Base-by-base conservation (phyloP, 1,140 invertebrate species). In the Macrobrachium nipponense region DNA sequence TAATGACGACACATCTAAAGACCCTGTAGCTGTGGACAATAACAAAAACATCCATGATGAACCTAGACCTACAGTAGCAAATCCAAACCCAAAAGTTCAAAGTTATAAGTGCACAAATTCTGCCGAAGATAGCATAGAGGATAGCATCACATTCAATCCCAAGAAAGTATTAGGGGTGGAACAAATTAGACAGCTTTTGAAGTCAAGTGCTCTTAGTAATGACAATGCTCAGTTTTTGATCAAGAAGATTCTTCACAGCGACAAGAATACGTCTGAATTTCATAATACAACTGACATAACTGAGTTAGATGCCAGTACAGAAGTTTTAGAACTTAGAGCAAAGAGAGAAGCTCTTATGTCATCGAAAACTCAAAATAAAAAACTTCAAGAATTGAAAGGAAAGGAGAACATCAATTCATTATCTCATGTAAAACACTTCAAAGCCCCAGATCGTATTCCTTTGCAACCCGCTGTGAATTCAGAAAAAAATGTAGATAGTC, bases 271-370 rank as follows among this genome's bases (percentile, higher is more conserved):
- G 17, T 27, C 17, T 23, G 68, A 23, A 70, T 43, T 70, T 12
- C 68, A 70, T 43, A 70, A 70, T 15, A 70, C 68, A 70, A 70
- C 36, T 23, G 68, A 70, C 36, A 43, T 70, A 12, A 70, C 23
- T 27, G 68, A 70, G 23, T 70, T 70, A n/a, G 68, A 70, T 70
- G 36, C 68, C 20, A 70, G 68, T 27, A 43, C 36, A 27, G 68
- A 70, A 27, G 68, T 70, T 43, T 70, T 70, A 17, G 68, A 70
- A 23, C 68, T 70, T 23, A 70, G 68, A 17, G 17, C 23, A 43
- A 23, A 70, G 20, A 23, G 68, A 15, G 68, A 70, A 43, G 68
- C 68, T 70, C 68, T 70, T 17, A 23, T 27, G 68, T 27, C 36
- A 70, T 14, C 11, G 20, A 70, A 70, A 70, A n/a, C 12, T 70